These are phyloP conservation scores for Trissolcus basalis DNA, from an alignment of 1,140 invertebrate species.

Conservation along the genomic window DNA sequence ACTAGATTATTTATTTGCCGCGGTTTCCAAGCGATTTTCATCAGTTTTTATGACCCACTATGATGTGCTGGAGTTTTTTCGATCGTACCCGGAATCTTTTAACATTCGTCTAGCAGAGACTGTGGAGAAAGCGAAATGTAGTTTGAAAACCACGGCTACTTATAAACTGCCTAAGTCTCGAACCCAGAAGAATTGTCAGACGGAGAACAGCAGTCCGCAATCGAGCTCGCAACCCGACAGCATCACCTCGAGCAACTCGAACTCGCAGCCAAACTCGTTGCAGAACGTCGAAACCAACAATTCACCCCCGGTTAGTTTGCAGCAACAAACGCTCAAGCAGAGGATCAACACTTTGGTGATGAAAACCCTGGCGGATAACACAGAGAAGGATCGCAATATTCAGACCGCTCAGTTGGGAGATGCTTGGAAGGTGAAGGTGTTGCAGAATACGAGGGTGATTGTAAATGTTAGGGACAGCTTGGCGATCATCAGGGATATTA, in stretches of 20 bases:
- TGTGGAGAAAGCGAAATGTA: neutral
- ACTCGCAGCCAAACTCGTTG: slow-evolving; percentile 60
- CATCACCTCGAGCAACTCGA: slow-evolving; percentile 59
- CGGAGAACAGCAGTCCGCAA: neutral
- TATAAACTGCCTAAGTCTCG: neutral
- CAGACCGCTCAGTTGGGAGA: slow-evolving; percentile 80
- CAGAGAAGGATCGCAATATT: slow-evolving; percentile 85
- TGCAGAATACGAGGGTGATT: slow-evolving; percentile 87
- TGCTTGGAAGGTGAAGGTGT: slow-evolving; percentile 86
- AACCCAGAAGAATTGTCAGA: neutral
- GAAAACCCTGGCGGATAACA: slow-evolving; percentile 92
- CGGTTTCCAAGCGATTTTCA: slow-evolving; percentile 11
- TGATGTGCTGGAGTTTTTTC: slow-evolving; percentile 15
- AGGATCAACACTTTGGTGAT: slow-evolving; percentile 91
- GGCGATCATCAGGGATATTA: slow-evolving; percentile 86
- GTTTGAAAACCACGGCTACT: neutral
- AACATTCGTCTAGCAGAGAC: neutral
- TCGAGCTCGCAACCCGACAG: slow-evolving; percentile 53
- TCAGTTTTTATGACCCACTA: slow-evolving; percentile 8
- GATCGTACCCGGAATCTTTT: slow-evolving; percentile 6
- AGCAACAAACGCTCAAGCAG: slow-evolving; percentile 87
- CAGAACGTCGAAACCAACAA: slow-evolving; percentile 52
- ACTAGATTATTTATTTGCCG: slow-evolving; percentile 26
- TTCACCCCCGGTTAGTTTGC: slow-evolving; percentile 69
- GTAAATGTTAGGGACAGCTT: slow-evolving; percentile 85